Base-by-base conservation (phyloP, 53 echinoderm and acorn worm species). In the Crossaster papposus region DNA sequence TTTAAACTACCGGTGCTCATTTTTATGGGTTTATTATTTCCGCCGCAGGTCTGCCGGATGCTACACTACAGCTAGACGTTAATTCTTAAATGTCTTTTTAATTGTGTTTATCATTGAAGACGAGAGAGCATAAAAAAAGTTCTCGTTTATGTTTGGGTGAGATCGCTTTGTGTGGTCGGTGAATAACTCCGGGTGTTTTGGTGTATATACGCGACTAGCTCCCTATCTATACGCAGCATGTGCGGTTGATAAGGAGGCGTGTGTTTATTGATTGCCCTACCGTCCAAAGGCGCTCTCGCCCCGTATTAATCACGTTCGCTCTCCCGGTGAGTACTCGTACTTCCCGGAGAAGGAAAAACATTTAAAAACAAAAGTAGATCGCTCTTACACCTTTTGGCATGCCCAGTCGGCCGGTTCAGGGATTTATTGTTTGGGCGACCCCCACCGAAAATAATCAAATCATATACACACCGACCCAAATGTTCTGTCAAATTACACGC, bases 401-500 rank as follows among this genome's bases (percentile, higher is more conserved):
- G 58, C 73, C 85, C 72, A 70, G 77, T 18, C 63, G 35, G 87
- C 58, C 24, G 72, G 52, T 36, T 54, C 15, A 51, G 36, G 87
- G 37, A 87, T 87, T 87, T 87, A 87, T 87, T 87, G 77, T 75
- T 76, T 62, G 37, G 87, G 76, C 76, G 87, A 77, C 74, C 62
- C 76, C 75, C 87, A 87, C 58, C 58, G 76, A 87, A 87, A 87
- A 87, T 87, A 87, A 87, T 87, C 87, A 87, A 50, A 76, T 63
- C 87, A 62, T 87, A 73, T 54, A 85, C 79, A 79, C 79, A 72
- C 58, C 76, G 62, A 36, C 87, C 55, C 72, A 87, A 87, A 76
- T 75, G 77, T 77, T 54, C 87, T 75, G 87, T 87, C 87, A 87
- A 75, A 87, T 87, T 87, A 87, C 87, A 87, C 87, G 87, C 76